Percentiles rank a stretch among this genome's conserved stretches.
Conservation (phyloP, 2,888 invertebrate species). For the Philhelius pedissequus region DNA sequence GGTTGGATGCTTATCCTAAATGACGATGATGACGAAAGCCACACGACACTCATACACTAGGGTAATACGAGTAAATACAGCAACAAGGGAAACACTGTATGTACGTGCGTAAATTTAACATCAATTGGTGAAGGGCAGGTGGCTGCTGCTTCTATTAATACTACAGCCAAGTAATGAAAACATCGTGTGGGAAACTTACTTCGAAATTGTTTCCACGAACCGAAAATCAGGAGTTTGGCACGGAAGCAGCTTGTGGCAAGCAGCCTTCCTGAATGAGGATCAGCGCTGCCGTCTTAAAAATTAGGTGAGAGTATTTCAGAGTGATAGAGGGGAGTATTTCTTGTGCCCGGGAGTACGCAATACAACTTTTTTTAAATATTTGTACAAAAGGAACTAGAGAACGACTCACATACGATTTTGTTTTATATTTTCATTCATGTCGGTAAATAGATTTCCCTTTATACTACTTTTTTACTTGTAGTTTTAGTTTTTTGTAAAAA, state of each 20-base stretch:
- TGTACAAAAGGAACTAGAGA: too few species aligned
- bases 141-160: conserved; percentile 60
- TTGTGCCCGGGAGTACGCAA: too few species aligned
- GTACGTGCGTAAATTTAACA: conserved; percentile 57
- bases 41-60: conserved; percentile 36
- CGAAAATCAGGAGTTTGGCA: conserved; percentile 72
- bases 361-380: too few species aligned
- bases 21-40: conserved; percentile 51
- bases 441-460: too few species aligned
- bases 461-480: too few species aligned
- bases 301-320: too few species aligned
- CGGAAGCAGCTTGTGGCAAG: conserved; percentile 70
- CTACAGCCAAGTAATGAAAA: conserved; percentile 71
- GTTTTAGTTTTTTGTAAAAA: too few species aligned
- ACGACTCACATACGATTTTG: too few species aligned
- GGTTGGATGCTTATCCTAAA: conserved; percentile 47
- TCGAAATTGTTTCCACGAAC: conserved; percentile 79
- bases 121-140: conserved; percentile 70
- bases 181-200: conserved; percentile 79
- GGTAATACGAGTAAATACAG: background rate
- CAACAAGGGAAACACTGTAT: conserved; percentile 8
- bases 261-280: conserved; percentile 70
- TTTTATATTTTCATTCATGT: too few species aligned
- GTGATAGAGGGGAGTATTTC: too few species aligned
- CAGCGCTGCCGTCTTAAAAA: too few species aligned